Evolutionary conservation across 2,888 invertebrate species (phyloP).

Genomic region (Watsonalla binaria): DNA sequence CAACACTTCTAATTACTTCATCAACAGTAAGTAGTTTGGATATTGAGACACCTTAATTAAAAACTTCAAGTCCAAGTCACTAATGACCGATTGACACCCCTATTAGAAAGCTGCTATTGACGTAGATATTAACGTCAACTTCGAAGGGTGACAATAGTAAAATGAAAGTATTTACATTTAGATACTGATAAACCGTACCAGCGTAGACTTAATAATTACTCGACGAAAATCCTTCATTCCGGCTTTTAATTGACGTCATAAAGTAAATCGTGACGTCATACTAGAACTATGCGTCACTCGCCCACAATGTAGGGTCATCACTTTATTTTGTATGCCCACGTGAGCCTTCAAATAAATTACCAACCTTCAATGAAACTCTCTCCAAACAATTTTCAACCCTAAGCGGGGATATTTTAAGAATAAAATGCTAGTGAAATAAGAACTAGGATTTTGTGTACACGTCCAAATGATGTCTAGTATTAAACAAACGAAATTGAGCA

Average conservation of each 20-base stretch:
- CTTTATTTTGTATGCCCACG: constrained; percentile 54
- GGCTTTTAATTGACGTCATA: not conserved
- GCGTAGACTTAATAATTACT: too few relatives aligned
- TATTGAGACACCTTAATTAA: too few relatives aligned
- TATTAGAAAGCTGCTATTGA: too few relatives aligned
- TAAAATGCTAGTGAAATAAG: not conserved
- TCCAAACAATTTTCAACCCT: constrained; percentile 12
- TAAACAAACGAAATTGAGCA: constrained; percentile 9
- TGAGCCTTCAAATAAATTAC: constrained; percentile 23
- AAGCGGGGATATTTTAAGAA: not conserved
- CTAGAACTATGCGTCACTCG: constrained; percentile 38
- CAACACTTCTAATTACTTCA: too few relatives aligned
- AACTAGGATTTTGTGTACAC: not conserved
- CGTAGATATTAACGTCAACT: too few relatives aligned
- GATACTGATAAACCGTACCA: too few relatives aligned
- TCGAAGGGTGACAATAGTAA: too few relatives aligned
- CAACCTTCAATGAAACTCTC: constrained; percentile 15
- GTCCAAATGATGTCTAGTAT: constrained; percentile 6
- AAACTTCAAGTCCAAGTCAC: too few relatives aligned
- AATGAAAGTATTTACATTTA: too few relatives aligned
- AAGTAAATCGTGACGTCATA: not conserved
- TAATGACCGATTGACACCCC: too few relatives aligned
- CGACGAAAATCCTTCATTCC: not conserved
- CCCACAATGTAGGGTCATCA: constrained; percentile 51
- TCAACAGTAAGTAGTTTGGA: too few relatives aligned